Base-by-base conservation (phyloP, 2,113 vertebrate species). In the Dipodomys stephensi region DNA sequence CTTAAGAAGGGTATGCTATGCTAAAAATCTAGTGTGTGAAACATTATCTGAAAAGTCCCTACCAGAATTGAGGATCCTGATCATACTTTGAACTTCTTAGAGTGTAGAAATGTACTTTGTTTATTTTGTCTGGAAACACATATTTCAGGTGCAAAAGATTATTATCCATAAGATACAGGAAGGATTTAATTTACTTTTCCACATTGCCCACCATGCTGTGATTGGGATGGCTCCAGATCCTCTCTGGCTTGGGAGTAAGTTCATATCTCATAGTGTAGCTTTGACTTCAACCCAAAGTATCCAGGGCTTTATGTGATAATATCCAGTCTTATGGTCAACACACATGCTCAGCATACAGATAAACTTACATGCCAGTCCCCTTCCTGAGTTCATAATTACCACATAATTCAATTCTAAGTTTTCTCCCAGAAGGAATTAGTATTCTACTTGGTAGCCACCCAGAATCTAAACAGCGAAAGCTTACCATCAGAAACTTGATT, bases 331-430 rank as follows among this genome's bases (percentile, higher is more conserved):
- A 81, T 89, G 97, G 96, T 57, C 90, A 95, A 92, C 83, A 94
- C 46, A 92, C 91, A 97, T 79, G 0, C 96, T 84, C 44, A 73
- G 77, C 35, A 32, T 25, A 72, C 9, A 94, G 76, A 57, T 60
- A 35, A 0, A 20, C 53, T 88, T 69, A 62, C 9, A 53, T 83
- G 71, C 44, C 27, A 65, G 46, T 27, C 68, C 32, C 5, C 9
- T 83, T 93, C 53, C 57, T n/a, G 62, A 98, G 97, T 97, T 98
- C 98, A 98, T 98, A 98, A 98, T 98, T 97, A 95, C 94, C 97
- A 57, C 94, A 96, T 98, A 98, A 98, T 98, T 98, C 98, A 98
- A 97, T 96, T 96, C 96, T 93, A 96, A 98, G 84, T 83, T 98
- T 97, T 96, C 93, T 98, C 95, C 96, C 95, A 88, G 46, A 96